These are phyloP conservation scores for Anhinga rufa DNA, from an alignment of 2,113 vertebrate species.

Conservation along the genomic window DNA sequence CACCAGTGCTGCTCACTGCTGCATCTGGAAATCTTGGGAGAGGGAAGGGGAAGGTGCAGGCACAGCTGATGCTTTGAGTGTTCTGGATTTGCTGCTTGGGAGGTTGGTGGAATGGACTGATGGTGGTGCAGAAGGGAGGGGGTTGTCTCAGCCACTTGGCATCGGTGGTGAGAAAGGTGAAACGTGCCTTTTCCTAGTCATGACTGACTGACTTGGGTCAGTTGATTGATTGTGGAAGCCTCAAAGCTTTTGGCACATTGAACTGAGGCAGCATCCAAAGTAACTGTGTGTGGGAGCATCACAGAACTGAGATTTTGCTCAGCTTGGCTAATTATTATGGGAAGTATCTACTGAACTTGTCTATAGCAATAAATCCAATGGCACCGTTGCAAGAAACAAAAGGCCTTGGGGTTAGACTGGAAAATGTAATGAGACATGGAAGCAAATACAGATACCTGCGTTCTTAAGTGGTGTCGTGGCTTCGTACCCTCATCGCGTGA, in stretches of 20 bases:
- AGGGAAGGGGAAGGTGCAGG: not conserved
- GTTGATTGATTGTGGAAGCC: slow-evolving; percentile 45
- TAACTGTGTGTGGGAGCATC: not conserved
- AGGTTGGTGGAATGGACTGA: not conserved
- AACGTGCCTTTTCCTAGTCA: slow-evolving; percentile 36
- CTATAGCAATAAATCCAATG: slow-evolving; percentile 39
- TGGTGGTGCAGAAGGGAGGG: not conserved
- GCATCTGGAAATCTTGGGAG: not conserved
- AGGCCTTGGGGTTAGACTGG: not conserved
- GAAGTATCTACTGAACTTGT: slow-evolving; percentile 7
- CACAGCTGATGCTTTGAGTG: not conserved
- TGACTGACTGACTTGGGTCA: slow-evolving; percentile 35
- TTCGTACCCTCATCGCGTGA: not conserved
- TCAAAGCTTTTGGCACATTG: slow-evolving; percentile 42
- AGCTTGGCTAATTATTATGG: slow-evolving; percentile 47
- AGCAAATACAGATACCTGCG: not conserved
- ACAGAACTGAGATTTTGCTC: not conserved
- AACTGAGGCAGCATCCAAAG: not conserved
- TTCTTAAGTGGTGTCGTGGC: not conserved
- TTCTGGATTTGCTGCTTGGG: not conserved
- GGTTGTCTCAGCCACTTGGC: slow-evolving; percentile 4
- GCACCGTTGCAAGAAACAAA: not conserved
- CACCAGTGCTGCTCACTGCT: not conserved
- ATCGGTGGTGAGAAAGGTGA: slow-evolving; percentile 12
- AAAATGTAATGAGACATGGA: not conserved